Base-by-base conservation (phyloP, 2,888 invertebrate species). In the Trisateles emortualis region DNA sequence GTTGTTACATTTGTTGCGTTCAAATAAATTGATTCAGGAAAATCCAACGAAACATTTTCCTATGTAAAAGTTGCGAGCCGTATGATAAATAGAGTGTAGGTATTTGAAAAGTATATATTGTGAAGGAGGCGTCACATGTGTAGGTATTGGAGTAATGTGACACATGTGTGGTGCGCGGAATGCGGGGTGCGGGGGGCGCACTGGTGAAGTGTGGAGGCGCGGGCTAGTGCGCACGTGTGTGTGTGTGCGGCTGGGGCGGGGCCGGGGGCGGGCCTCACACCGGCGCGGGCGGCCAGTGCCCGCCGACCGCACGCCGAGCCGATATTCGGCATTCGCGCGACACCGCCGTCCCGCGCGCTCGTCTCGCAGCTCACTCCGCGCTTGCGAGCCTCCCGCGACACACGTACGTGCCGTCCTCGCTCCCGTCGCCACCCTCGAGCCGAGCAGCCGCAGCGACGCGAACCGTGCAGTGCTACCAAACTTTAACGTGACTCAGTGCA, bases 111-210 rank as follows among this genome's bases (percentile, higher is more conserved):
- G 85, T 86, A 87, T 74, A 86, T 90, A 86, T 68, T 67, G 83
- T 79, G 82, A 71, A 85, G 90, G 82, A 88, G 90, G 91, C 89
- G 91, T 90, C 88, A 88, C 88, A 84, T 87, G 83, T 88, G 87
- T 87, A 84, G 86, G 88, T 88, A 88, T 83, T 72, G 73, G 56
- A 70, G 79, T 78, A 78, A 85, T 86, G 90, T 87, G 89, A 84
- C 88, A 86, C 82, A 82, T 84, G 85, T 84, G 83, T 75, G 73
- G 59, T 51, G 64, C 24, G 58, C 59, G 75, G 52, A 56, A 29
- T 40, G 69, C 65, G 68, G 87, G 52, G 81, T 33, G 33, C 33
- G 33, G 76, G 73, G 80, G n/a, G 79, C 80, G 80, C 79, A 64
- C 66, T 75, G 73, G 68, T 62, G 74, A 65, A 70, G 48, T 52